Percentiles rank a stretch among this genome's conserved stretches.
Evolutionary conservation across 2,888 invertebrate genomes (phyloP).

Genomic region (Drosophila vallismaia): DNA sequence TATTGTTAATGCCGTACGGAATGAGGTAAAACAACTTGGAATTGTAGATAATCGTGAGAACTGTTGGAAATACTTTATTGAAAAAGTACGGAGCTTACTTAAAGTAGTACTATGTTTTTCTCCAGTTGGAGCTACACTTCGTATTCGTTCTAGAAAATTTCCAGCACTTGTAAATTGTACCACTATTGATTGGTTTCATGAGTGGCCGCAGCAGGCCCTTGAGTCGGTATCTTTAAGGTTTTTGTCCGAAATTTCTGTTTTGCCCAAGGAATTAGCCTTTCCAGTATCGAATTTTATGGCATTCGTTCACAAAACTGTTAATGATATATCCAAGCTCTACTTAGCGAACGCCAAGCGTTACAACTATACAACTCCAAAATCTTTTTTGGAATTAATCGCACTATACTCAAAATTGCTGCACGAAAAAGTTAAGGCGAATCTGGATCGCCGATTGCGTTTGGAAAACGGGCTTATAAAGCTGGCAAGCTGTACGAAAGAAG

Average conservation of each 20-base stretch:
- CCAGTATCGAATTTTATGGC: constrained; percentile 95
- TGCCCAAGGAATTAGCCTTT: constrained; percentile 84
- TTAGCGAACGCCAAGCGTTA: constrained; percentile 93
- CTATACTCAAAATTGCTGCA: constrained; percentile 90
- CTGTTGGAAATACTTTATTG: constrained; percentile 98
- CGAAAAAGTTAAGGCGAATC: constrained; percentile 88
- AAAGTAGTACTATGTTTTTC: constrained; percentile 95
- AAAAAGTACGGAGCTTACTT: constrained; percentile 91
- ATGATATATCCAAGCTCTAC: constrained; percentile 92
- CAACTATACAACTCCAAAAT: constrained; percentile 98
- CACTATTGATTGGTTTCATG: constrained; percentile 98
- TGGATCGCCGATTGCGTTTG: constrained; percentile 90
- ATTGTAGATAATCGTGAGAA: constrained; percentile 94
- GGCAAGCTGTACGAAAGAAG: constrained; percentile 93
- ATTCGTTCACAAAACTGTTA: constrained; percentile 94
- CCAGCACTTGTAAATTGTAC: constrained; percentile 97
- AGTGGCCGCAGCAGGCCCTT: constrained; percentile 97
- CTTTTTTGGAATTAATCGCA: constrained; percentile 95
- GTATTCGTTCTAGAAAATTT: constrained; percentile 95
- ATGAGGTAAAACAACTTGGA: constrained; percentile 92
- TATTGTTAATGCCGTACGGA: constrained; percentile 90
- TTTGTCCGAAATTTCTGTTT: constrained; percentile 88
- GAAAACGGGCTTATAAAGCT: constrained; percentile 95
- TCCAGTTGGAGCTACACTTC: constrained; percentile 94
- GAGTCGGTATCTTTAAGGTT: constrained; percentile 94